Conservation (phyloP, 2,113 vertebrate genomes). For the Polypterus senegalus region DNA sequence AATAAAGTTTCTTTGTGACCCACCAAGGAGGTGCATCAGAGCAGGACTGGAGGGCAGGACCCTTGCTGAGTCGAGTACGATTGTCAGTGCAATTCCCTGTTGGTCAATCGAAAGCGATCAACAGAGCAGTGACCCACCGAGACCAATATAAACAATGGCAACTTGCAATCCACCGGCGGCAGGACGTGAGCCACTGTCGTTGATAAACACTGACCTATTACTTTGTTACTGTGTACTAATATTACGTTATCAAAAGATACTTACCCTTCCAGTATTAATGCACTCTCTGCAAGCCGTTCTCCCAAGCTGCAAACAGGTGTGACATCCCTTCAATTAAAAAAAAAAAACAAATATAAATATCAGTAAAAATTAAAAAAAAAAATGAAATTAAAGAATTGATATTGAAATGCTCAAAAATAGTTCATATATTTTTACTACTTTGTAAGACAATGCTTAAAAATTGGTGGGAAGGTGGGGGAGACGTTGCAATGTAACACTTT, state of each 20-base stretch:
- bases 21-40: no score
- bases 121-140: not conserved
- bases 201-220: not conserved
- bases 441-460: not conserved
- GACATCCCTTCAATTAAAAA: conserved; percentile 21
- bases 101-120: not conserved
- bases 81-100: not conserved
- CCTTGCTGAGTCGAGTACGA: no score
- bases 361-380: not conserved
- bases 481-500: no score
- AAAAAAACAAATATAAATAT: not conserved
- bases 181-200: not conserved
- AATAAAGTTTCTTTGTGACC: no score
- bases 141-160: not conserved
- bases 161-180: not conserved
- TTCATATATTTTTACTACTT: no score
- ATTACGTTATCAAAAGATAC: not conserved
- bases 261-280: conserved; percentile 25
- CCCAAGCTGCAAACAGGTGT: conserved; percentile 22
- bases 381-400: not conserved
- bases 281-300: conserved; percentile 20
- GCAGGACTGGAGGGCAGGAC: no score
- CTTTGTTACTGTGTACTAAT: not conserved
- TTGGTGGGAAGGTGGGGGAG: not conserved
- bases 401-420: not conserved